phyloP scores from a whole-genome alignment of 2,888 invertebrate species.

The Ophion costatus region DNA sequence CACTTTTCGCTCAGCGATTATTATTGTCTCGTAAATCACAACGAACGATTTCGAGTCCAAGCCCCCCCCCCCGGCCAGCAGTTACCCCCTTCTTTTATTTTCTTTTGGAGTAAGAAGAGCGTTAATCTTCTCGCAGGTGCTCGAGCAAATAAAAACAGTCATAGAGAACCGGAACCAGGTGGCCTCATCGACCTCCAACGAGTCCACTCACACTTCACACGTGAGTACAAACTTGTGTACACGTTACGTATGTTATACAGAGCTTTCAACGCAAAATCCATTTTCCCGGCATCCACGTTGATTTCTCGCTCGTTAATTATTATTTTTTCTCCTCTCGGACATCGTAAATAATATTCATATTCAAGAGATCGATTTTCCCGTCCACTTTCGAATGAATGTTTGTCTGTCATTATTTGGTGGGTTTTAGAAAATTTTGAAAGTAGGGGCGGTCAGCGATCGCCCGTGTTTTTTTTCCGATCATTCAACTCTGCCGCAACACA shows the following conservation, averaged over 20 bases:
- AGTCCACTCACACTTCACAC: slow-evolving; percentile 72
- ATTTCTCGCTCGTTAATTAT: not conserved
- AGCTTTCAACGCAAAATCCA: slow-evolving; percentile 14
- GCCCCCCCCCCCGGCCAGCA: not conserved
- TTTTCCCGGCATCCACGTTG: not conserved
- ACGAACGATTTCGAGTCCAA: not conserved
- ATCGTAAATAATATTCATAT: not conserved
- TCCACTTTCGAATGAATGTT: not conserved
- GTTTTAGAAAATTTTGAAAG: too few relatives aligned
- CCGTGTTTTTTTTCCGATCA: too few relatives aligned
- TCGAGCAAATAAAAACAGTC: slow-evolving; percentile 82
- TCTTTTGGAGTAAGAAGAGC: slow-evolving; percentile 51
- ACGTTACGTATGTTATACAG: slow-evolving; percentile 6
- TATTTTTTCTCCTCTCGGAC: not conserved
- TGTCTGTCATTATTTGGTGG: not conserved
- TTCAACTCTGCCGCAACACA: too few relatives aligned
- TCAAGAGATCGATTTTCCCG: not conserved
- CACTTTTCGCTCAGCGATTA: not conserved
- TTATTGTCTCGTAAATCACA: slow-evolving; percentile 9
- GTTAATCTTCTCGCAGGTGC: slow-evolving; percentile 74
- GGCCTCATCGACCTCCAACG: slow-evolving; percentile 75
- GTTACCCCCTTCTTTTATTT: not conserved
- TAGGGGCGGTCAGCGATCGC: too few relatives aligned
- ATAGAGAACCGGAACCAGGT: slow-evolving; percentile 82
- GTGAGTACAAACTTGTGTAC: slow-evolving; percentile 73